phyloP scores from a whole-genome alignment of 2,888 invertebrate genomes.

The Electrophaes corylata region DNA sequence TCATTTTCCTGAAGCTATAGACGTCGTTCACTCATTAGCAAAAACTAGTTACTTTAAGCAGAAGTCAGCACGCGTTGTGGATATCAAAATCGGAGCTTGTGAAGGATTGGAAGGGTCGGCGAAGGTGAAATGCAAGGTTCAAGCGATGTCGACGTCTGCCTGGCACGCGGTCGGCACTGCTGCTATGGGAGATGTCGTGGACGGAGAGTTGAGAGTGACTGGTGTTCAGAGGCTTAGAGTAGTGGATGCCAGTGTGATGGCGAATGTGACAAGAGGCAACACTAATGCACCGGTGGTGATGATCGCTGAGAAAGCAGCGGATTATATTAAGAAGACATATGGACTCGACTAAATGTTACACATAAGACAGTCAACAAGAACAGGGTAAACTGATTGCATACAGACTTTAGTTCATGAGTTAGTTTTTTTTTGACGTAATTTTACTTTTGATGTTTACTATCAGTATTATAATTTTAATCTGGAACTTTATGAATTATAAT shows the following conservation, averaged over 20 bases:
- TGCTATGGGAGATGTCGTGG: constrained; percentile 66
- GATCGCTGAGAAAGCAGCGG: constrained; percentile 70
- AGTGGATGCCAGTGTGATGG: constrained; percentile 72
- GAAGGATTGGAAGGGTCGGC: constrained; percentile 50
- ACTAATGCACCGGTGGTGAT: constrained; percentile 73
- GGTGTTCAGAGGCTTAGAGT: constrained; percentile 61
- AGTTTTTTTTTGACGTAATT: too few relatives aligned
- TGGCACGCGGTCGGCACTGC: constrained; percentile 75
- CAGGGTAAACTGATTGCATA: too few relatives aligned
- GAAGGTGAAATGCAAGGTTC: constrained; percentile 72
- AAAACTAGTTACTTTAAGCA: constrained; percentile 58
- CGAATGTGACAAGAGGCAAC: constrained; percentile 64
- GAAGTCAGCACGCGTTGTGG: constrained; percentile 55
- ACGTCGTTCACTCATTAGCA: constrained; percentile 51
- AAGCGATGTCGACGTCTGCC: constrained; percentile 60
- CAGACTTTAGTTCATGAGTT: too few relatives aligned
- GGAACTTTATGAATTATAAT: background rate
- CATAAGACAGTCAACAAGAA: too few relatives aligned
- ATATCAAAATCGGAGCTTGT: constrained; percentile 55
- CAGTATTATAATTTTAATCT: constrained; percentile 5
- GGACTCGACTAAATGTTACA: constrained; percentile 30
- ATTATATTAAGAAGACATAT: constrained; percentile 59
- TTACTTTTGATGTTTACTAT: constrained; percentile 1
- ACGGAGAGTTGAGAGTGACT: constrained; percentile 52
- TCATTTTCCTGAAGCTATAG: constrained; percentile 56